Evolutionary conservation across 2,113 vertebrate genomes (phyloP).

Genomic region (Calonectris borealis): DNA sequence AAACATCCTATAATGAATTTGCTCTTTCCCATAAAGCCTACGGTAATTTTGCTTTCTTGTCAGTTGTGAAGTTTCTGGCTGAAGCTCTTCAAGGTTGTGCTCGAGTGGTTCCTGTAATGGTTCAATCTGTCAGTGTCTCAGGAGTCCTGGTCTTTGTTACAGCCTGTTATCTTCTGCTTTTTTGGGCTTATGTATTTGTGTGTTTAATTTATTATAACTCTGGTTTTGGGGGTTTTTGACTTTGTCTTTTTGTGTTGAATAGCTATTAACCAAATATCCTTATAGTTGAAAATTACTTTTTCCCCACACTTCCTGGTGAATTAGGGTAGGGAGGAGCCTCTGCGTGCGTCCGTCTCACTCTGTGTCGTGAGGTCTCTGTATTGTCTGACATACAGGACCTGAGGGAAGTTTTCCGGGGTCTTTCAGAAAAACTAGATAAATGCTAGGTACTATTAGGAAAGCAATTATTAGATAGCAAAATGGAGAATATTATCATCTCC

Average conservation of each 20-base stretch:
- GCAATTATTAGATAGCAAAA: not conserved
- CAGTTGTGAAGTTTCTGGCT: not conserved
- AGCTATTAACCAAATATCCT: not conserved
- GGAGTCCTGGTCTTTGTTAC: not conserved
- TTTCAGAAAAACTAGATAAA: not conserved
- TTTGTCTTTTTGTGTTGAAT: not conserved
- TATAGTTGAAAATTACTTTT: not conserved
- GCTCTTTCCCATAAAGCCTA: not conserved
- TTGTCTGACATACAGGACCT: not conserved
- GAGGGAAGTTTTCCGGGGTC: not conserved
- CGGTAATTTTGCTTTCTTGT: not conserved
- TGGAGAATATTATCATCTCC: not conserved
- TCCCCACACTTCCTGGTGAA: not conserved
- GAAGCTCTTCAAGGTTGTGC: not conserved
- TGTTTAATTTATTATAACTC: not conserved
- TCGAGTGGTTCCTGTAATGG: not conserved
- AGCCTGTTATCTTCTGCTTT: not conserved
- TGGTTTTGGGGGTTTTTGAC: fast-evolving
- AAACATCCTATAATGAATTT: not conserved
- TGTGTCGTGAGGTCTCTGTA: not conserved
- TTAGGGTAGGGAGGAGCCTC: not conserved
- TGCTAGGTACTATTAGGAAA: not conserved
- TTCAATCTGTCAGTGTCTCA: not conserved
- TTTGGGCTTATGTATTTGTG: not conserved
- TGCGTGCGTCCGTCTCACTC: fast-evolving